These are phyloP conservation scores for Neelides sp. DNA, from an alignment of 1,140 invertebrate genomes.

Conservation along the genomic window DNA sequence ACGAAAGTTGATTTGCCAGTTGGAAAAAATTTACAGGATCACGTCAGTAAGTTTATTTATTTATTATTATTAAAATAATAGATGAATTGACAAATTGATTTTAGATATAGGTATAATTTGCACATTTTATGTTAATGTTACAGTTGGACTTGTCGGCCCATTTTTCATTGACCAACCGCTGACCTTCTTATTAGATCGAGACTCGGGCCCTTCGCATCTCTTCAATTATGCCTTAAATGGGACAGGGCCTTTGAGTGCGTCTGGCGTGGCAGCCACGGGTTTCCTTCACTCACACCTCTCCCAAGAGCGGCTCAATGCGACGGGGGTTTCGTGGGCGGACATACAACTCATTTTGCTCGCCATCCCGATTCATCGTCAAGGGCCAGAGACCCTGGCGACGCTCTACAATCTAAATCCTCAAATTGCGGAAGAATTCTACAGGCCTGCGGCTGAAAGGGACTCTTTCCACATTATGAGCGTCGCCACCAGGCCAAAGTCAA, in stretches of 20 bases:
- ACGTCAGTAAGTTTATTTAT: slow-evolving; percentile 25
- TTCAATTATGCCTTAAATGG: slow-evolving; percentile 17
- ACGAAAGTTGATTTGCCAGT: slow-evolving; percentile 48
- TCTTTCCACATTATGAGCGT: slow-evolving; percentile 30
- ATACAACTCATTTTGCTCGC: slow-evolving; percentile 21
- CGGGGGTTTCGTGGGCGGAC: slow-evolving; percentile 21
- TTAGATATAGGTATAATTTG: too few species aligned
- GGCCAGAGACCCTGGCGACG: slow-evolving; percentile 5
- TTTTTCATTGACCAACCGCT: slow-evolving; percentile 6
- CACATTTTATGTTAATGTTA: slow-evolving; percentile 13
- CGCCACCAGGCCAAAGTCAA: slow-evolving; percentile 29
- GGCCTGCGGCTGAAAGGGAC: slow-evolving; percentile 20
- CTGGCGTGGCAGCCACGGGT: slow-evolving; percentile 22
- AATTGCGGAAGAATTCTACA: slow-evolving; percentile 22
- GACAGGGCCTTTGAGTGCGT: slow-evolving; percentile 18
- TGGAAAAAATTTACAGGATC: slow-evolving; percentile 57
- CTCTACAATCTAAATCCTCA: slow-evolving; percentile 17
- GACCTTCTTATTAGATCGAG: slow-evolving; percentile 20
- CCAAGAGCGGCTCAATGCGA: background rate
- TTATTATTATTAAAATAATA: too few species aligned
- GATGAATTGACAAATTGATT: too few species aligned
- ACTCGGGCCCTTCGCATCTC: slow-evolving; percentile 13
- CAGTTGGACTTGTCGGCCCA: slow-evolving; percentile 4
- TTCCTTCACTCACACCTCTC: slow-evolving; percentile 19
- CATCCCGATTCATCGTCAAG: slow-evolving; percentile 15